Evolutionary conservation across 2,888 invertebrate genomes (phyloP), one percentile per base, ranked within the genome.

Genomic region (Allygus modestus): DNA sequence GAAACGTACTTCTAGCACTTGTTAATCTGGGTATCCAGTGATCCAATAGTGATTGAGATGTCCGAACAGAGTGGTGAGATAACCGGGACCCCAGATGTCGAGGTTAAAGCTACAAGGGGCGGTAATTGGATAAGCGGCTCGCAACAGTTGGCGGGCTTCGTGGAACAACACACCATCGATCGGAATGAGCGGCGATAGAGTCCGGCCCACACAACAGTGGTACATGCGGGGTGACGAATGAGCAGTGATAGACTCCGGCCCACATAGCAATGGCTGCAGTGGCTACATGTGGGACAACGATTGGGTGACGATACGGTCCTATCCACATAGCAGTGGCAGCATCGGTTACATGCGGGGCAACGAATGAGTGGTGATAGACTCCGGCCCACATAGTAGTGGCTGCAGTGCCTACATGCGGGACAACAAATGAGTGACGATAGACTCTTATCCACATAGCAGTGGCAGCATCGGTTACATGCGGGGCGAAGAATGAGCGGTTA

Each of bases 161-260:
- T n/a, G 65, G 65, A 65, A 65, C 65, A 65, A 65, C 65, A 65
- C 65, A 28, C 26, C 65, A 65, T 65, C 65, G 65, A 65, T 65
- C 17, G 65, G 28, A 28, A 65, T 15, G 65, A 17, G 31, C 65
- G 31, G 65, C 28, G 65, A 65, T n/a, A 28, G 23, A 2, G 58
- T 23, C 58, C 12, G 28, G 28, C 26, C 23, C 4, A 20, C 37
- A 12, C 46, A 9, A 12, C 46, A 4, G 46, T 17, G 41, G 41
- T 9, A 9, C 46, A 46, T 1, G 46, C 46, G 46, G 12, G n/a
- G 46, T 46, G n/a, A 2, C 46, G 46, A 46, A 12, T 41, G 7
- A 9, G 41, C 11, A 5, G 7, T 5, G 41, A 41, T 41, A 9
- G 41, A 41, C 41, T 41, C 7, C 41, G 41, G 5, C 41, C 5